A percentile compares a stretch with the other conserved stretches of the same genome.
Conservation (phyloP, 2,888 invertebrate genomes). For the Callosobruchus maculatus region DNA sequence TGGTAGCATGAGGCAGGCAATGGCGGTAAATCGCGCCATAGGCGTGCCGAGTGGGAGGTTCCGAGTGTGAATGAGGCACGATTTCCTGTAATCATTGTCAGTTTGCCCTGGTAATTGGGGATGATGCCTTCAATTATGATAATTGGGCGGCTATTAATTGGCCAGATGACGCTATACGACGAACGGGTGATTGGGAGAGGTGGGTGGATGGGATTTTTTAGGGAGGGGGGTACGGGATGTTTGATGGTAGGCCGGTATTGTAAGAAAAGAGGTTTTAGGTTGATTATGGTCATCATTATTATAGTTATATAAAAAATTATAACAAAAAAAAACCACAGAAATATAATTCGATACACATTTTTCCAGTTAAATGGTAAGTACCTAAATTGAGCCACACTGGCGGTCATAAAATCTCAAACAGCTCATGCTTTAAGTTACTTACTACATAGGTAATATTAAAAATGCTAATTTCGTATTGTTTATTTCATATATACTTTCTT, state of each 20-base stretch:
- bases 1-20: not conserved
- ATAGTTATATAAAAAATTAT: too few species aligned
- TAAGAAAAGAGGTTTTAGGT: not conserved
- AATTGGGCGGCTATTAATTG: constrained; percentile 49
- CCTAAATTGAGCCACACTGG: too few species aligned
- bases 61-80: constrained; percentile 27
- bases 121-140: constrained; percentile 51
- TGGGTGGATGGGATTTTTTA: not conserved
- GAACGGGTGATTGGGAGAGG: not conserved
- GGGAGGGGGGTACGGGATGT: constrained; percentile 19
- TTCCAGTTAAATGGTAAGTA: too few species aligned
- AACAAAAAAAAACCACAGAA: too few species aligned
- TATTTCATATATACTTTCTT: too few species aligned
- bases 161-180: constrained; percentile 19
- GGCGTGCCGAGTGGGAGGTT: constrained; percentile 16
- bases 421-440: too few species aligned
- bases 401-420: too few species aligned
- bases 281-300: too few species aligned
- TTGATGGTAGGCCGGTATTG: not conserved
- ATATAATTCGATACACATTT: too few species aligned
- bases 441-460: too few species aligned
- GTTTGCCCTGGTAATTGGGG: constrained; percentile 50
- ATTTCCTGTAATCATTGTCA: constrained; percentile 42
- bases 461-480: too few species aligned
- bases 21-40: not conserved